These are phyloP conservation scores for Lerema accius DNA, from an alignment of 1,140 invertebrate genomes.

Conservation along the genomic window DNA sequence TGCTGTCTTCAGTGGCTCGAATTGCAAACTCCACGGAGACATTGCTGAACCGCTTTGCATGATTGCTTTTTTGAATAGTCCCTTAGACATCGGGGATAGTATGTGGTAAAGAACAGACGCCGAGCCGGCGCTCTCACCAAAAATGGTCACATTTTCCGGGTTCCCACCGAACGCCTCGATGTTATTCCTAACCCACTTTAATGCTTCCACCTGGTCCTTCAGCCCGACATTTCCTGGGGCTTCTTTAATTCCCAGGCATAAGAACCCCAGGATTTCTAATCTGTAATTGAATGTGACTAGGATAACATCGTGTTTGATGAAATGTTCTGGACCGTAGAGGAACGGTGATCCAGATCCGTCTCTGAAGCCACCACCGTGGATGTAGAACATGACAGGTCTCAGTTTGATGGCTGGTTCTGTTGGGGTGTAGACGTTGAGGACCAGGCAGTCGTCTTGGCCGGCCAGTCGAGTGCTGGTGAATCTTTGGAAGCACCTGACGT, in stretches of 20 bases:
- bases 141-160: too few species aligned
- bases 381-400: slow-evolving; percentile 83
- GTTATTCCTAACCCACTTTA: slow-evolving; percentile 83
- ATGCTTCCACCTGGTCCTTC: slow-evolving; percentile 83
- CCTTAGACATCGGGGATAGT: too few species aligned
- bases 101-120: too few species aligned
- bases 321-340: slow-evolving; percentile 84
- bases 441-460: slow-evolving; percentile 79
- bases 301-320: slow-evolving; percentile 85
- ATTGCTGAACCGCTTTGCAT: slow-evolving; percentile 84
- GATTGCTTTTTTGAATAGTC: slow-evolving; percentile 75
- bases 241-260: slow-evolving; percentile 83
- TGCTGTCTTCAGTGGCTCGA: slow-evolving; percentile 57
- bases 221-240: slow-evolving; percentile 84
- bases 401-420: slow-evolving; percentile 39
- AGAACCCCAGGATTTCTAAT: slow-evolving; percentile 85
- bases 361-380: slow-evolving; percentile 86
- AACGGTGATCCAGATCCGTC: slow-evolving; percentile 80
- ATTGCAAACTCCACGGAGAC: slow-evolving; percentile 60
- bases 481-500: slow-evolving; percentile 81
- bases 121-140: too few species aligned
- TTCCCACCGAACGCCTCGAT: slow-evolving; percentile 77
- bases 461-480: slow-evolving; percentile 54
- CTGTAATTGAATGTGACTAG: slow-evolving; percentile 88
- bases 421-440: slow-evolving; percentile 80